Conservation (phyloP, 2,113 vertebrate species). For the mouse (Mus musculus) region GRCm39 chr14:30795501-30796000, state of each 20-base stretch:
- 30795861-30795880: background rate
- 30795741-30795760: background rate
- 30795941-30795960: too few species aligned
- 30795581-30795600: background rate
- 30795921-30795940: too few species aligned
- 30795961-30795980: too few species aligned
- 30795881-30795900: background rate
- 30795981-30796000: too few species aligned
- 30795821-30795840: background rate
- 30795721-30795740: background rate
- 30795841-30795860: background rate
- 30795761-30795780: background rate
- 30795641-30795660: background rate
- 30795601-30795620: background rate
- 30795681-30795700: conserved; percentile 22
- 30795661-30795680: background rate
- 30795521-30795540: too few species aligned
- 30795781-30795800: background rate
- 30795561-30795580: conserved; percentile 35
- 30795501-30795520: background rate
- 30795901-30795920: too few species aligned
- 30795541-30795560: too few species aligned
- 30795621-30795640: conserved; percentile 10
- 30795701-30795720: background rate
- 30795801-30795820: background rate